These are phyloP conservation scores for Patiria pectinifera DNA, from an alignment of 53 echinoderm and acorn worm species.

Conservation along the genomic window DNA sequence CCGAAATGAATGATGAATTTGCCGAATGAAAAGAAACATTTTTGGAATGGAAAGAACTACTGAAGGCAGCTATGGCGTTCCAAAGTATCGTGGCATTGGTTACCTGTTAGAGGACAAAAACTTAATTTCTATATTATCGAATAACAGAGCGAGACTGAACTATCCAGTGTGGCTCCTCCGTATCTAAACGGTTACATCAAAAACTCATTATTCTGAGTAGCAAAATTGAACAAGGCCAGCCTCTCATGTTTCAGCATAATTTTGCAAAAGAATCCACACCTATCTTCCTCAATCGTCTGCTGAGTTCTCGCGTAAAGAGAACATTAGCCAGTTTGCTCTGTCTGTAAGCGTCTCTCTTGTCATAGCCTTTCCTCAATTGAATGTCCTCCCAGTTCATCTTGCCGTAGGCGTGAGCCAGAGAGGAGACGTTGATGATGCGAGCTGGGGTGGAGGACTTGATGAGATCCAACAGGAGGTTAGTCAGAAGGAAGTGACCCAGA, in stretches of 20 bases:
- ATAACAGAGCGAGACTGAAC: no score
- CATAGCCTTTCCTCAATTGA: neutral
- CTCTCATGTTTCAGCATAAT: neutral
- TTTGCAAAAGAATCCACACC: neutral
- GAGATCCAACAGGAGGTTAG: conserved; percentile 87
- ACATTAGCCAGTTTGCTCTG: conserved; percentile 91
- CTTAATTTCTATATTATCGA: no score
- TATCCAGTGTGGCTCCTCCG: no score
- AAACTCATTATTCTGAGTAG: no score
- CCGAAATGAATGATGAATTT: no score
- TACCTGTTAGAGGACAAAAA: no score
- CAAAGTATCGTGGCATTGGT: no score
- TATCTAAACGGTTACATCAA: no score
- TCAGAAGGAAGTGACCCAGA: conserved; percentile 89
- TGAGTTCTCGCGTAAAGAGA: conserved; percentile 78
- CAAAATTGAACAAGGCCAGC: no score
- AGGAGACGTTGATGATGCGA: conserved; percentile 55
- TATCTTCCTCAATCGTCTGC: conserved; percentile 55
- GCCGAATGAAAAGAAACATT: no score
- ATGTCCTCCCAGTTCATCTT: conserved; percentile 30
- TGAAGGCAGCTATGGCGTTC: no score
- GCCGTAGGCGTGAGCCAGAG: conserved; percentile 5
- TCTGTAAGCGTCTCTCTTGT: conserved; percentile 15
- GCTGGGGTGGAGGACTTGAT: conserved; percentile 79
- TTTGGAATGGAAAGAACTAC: no score